These are phyloP conservation scores for Himalopsyche japonica DNA, from an alignment of 2,888 invertebrate species.

Conservation along the genomic window DNA sequence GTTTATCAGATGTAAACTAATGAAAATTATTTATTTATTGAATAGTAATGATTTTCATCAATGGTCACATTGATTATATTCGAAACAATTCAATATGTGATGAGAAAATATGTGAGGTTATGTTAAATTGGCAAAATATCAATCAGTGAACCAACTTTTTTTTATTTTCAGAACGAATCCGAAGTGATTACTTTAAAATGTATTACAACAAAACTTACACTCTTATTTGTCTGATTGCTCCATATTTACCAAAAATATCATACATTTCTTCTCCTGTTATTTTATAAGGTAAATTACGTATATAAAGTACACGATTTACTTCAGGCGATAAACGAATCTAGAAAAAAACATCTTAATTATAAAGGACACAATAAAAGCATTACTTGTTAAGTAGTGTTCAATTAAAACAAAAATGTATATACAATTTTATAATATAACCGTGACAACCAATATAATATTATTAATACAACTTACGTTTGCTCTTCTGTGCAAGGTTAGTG, in stretches of 20 bases:
- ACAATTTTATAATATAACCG: conserved; percentile 14
- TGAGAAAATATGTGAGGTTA: no score
- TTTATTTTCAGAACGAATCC: no score
- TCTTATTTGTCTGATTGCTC: conserved; percentile 97
- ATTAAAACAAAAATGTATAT: no score
- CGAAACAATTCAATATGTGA: no score
- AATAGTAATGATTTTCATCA: no score
- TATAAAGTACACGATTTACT: conserved; percentile 95
- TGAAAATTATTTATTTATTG: no score
- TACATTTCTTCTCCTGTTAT: conserved; percentile 99
- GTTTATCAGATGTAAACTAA: no score
- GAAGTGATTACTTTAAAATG: no score
- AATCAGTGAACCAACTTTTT: no score
- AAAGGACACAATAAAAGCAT: not conserved
- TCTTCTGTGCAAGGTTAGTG: conserved; percentile 74
- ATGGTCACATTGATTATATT: no score
- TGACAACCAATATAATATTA: not conserved
- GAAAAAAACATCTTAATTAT: conserved; percentile 42
- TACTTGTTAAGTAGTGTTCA: conserved; percentile 32
- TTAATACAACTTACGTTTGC: conserved; percentile 66
- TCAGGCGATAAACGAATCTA: conserved; percentile 97
- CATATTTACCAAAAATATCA: conserved; percentile 99
- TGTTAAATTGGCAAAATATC: no score
- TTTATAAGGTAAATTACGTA: conserved; percentile 97
- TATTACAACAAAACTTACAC: conserved; percentile 84